phyloP scores from a whole-genome alignment of 30 jellyfish, hydroid and myxozoan genomes.

The Cassiopea andromeda region DNA sequence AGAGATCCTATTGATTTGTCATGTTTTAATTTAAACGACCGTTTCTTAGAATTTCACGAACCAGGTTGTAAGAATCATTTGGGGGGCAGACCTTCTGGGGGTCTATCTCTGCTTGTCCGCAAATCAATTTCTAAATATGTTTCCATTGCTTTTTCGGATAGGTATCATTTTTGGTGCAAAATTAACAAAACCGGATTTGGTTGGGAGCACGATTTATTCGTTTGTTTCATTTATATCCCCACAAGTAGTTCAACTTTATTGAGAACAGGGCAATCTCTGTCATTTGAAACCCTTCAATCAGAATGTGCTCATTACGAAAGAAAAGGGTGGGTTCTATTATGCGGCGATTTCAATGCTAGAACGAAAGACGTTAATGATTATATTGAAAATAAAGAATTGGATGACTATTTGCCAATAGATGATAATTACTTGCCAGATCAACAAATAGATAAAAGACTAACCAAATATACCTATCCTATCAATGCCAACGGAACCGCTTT shows the following conservation, averaged over 20 bases:
- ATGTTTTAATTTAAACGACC: constrained; percentile 3
- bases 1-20: constrained; percentile 14
- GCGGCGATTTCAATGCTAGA: constrained; percentile 46
- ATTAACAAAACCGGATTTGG: constrained; percentile 4
- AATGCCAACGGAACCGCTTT: constrained; percentile 34
- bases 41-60: constrained; percentile 6
- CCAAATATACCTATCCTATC: not conserved
- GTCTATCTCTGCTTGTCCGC: constrained; percentile 47
- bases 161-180: constrained; percentile 45
- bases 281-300: constrained; percentile 46
- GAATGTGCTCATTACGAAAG: constrained; percentile 49
- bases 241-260: constrained; percentile 20
- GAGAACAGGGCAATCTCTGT: constrained; percentile 36
- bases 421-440: constrained; percentile 43
- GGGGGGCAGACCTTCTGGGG: constrained; percentile 59
- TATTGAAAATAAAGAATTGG: constrained; percentile 37
- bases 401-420: constrained; percentile 46
- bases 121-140: constrained; percentile 25
- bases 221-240: constrained; percentile 41
- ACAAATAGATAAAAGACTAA: constrained; percentile 5
- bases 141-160: constrained; percentile 14
- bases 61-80: constrained; percentile 13
- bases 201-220: constrained; percentile 15
- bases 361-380: constrained; percentile 31
- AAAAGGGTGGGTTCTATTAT: constrained; percentile 37